These are phyloP conservation scores for Priocnemis perturbator DNA, from an alignment of 2,888 invertebrate species.

Conservation along the genomic window DNA sequence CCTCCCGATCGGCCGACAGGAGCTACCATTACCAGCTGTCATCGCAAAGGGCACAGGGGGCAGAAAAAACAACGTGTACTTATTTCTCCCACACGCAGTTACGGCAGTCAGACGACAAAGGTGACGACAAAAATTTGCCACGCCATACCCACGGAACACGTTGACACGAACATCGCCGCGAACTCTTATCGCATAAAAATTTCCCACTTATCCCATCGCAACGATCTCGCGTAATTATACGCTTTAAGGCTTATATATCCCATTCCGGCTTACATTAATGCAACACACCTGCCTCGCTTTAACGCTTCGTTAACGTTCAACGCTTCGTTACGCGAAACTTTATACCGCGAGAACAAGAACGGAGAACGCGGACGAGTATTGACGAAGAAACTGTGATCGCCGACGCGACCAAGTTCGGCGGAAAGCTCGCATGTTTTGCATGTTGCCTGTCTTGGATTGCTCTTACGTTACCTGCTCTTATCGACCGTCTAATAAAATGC, in stretches of 20 bases:
- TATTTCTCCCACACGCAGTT: too few species aligned
- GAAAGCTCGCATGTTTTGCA: not conserved
- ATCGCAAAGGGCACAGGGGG: too few species aligned
- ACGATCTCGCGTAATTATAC: constrained; percentile 59
- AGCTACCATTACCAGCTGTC: too few species aligned
- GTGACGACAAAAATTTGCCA: too few species aligned
- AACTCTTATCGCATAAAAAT: not conserved
- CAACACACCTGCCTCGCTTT: constrained; percentile 68
- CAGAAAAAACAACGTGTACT: too few species aligned
- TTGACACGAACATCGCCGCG: not conserved
- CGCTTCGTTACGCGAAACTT: constrained; percentile 65
- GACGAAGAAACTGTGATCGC: too few species aligned
- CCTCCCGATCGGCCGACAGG: too few species aligned
- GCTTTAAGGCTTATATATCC: constrained; percentile 51
- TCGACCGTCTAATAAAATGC: too few species aligned
- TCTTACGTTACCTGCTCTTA: too few species aligned
- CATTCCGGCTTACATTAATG: constrained; percentile 52
- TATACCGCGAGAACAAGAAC: constrained; percentile 49
- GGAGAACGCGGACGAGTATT: constrained; percentile 20
- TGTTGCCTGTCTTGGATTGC: too few species aligned
- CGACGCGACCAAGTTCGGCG: constrained; percentile 2
- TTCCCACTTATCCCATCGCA: constrained; percentile 23
- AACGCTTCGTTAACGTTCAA: constrained; percentile 72
- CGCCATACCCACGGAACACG: too few species aligned
- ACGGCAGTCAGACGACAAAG: too few species aligned